Conservation (phyloP, 2,888 invertebrate species). For the Branchellion lobata region DNA sequence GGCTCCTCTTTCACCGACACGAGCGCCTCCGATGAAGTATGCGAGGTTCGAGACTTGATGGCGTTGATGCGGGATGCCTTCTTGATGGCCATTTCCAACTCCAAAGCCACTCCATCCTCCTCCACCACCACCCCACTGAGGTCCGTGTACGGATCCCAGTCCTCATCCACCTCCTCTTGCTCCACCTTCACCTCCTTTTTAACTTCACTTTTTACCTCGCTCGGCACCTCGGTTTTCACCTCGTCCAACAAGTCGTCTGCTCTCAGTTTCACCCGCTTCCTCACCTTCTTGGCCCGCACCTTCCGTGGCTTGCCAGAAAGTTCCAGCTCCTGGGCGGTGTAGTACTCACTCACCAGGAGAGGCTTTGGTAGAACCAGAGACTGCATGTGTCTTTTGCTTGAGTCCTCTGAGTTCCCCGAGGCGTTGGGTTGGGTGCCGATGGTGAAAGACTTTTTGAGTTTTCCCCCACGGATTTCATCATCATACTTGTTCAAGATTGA, state of each 20-base stretch:
- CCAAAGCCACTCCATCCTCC: slow-evolving; percentile 72
- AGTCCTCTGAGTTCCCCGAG: neutral
- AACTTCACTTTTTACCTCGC: neutral
- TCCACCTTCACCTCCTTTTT: neutral
- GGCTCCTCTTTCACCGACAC: neutral
- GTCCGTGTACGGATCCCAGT: slow-evolving; percentile 62
- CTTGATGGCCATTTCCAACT: slow-evolving; percentile 70
- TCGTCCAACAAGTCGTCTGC: slow-evolving; percentile 71
- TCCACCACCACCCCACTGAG: slow-evolving; percentile 68
- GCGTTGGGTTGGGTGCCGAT: slow-evolving; percentile 69
- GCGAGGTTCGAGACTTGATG: neutral
- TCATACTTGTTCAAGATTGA: slow-evolving; percentile 87
- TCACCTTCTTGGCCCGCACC: slow-evolving; percentile 69
- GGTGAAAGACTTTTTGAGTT: slow-evolving; percentile 71
- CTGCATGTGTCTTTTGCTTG: slow-evolving; percentile 50
- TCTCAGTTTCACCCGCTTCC: slow-evolving; percentile 68
- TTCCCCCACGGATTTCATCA: slow-evolving; percentile 78
- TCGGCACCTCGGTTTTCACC: neutral
- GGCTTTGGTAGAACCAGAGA: slow-evolving; percentile 71
- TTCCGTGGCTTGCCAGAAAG: slow-evolving; percentile 73
- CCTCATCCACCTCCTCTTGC: slow-evolving; percentile 50
- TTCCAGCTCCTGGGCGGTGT: slow-evolving; percentile 77
- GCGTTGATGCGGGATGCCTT: slow-evolving; percentile 67
- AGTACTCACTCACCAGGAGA: slow-evolving; percentile 82
- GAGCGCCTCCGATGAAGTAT: neutral